Base-by-base conservation (phyloP, 2,888 invertebrate genomes). In the Standfussiana lucernea region DNA sequence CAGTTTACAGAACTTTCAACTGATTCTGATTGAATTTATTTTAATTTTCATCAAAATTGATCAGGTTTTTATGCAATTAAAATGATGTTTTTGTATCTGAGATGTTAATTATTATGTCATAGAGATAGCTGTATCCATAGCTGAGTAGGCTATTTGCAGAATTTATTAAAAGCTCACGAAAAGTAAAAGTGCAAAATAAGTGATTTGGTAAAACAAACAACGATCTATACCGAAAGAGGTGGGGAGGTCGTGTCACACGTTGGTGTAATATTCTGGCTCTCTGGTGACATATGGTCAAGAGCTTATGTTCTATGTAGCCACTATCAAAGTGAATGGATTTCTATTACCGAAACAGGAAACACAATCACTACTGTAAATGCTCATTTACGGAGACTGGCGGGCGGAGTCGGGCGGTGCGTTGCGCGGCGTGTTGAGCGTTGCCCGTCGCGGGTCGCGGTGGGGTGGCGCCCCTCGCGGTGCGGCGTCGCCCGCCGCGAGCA, bases 191-290 rank as follows among this genome's bases (percentile, higher is more conserved):
- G 28, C 15, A n/a, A 42, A 69, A 56, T 40, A 10, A 50, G 28
- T 35, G 35, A 79, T 79, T 79, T 72, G 11, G 78, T 79, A 72
- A 79, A 72, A 59, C 40, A 79, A 79, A 79, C 47, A 74, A 40
- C 37, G 18, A 56, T 62, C 3, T 47, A 15, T 35, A 24, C 2
- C n/a, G 11, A 70, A 66, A n/a, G 45, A 40, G 76, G 76, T 82
- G 66, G 67, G 53, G 24, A 35, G 77, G 77, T 40, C 76, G 35
- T 2, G 37, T 76, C 82, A 2, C 76, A 70, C 61, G 28, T 66
- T 4, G 1, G 28, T 45, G 76, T 47, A 18, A 79, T 32, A 66
- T 5, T 72, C 1, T 21, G 18, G 4, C 59, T 15, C 35, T 28
- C n/a, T n/a, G 0, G 42, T 42, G 50, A 37, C 21, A 37, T 67